These are phyloP conservation scores for Drosophila cognata DNA, from an alignment of 2,888 invertebrate genomes.

Conservation along the genomic window DNA sequence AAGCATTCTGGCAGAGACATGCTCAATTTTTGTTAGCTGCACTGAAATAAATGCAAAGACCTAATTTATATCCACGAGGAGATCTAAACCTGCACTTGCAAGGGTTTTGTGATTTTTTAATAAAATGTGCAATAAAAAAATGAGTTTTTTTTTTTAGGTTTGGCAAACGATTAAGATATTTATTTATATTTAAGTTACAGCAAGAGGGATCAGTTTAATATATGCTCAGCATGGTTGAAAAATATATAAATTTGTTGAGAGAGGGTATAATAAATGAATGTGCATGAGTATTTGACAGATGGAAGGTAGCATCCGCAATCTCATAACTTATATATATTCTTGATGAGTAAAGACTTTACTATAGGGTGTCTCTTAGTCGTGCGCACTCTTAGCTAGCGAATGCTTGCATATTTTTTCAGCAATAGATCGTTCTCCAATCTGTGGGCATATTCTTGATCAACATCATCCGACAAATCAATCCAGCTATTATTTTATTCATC, in stretches of 20 bases:
- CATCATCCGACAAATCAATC: background rate
- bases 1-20: conserved; percentile 18
- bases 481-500: background rate
- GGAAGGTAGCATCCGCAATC: background rate
- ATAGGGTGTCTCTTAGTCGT: background rate
- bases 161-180: background rate
- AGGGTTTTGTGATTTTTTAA: background rate
- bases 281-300: background rate
- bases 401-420: background rate
- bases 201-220: background rate
- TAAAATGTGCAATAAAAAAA: background rate
- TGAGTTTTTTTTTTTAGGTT: background rate
- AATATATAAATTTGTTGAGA: background rate
- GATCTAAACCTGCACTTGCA: background rate
- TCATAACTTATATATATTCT: background rate
- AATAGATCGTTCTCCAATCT: background rate
- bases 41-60: conserved; percentile 21
- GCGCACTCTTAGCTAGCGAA: background rate
- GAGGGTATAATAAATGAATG: background rate
- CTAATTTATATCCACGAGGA: background rate
- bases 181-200: background rate
- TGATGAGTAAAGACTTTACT: background rate
- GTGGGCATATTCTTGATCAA: background rate
- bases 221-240: background rate
- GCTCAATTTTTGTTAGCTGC: conserved; percentile 36